Evolutionary conservation across 2,113 vertebrate genomes (phyloP).

Genomic region (Carassius gibelio): DNA sequence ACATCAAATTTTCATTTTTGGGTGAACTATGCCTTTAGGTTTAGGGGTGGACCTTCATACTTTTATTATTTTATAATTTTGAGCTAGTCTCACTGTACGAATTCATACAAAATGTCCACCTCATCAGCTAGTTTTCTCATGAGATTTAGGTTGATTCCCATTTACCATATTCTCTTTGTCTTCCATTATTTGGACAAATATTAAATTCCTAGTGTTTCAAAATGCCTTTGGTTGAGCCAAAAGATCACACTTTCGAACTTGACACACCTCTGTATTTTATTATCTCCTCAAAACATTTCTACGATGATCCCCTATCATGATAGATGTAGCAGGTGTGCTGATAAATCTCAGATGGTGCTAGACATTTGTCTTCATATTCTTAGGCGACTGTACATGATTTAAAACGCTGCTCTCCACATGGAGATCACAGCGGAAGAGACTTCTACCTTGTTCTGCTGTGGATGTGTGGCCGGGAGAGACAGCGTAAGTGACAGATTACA

Average conservation of each 20-base stretch:
- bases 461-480: not conserved
- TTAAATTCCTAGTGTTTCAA: no score
- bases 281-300: slow-evolving; percentile 20
- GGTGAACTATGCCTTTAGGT: no score
- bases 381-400: slow-evolving; percentile 21
- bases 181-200: not conserved
- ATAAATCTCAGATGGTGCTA: slow-evolving; percentile 17
- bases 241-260: not conserved
- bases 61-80: no score
- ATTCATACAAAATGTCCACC: no score
- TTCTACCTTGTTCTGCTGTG: not conserved
- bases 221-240: not conserved
- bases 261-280: not conserved
- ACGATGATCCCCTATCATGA: not conserved
- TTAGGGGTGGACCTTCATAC: no score
- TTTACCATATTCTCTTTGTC: not conserved
- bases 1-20: no score
- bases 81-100: no score
- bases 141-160: no score
- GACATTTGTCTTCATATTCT: slow-evolving; percentile 43
- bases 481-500: slow-evolving; percentile 9
- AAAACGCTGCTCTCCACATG: slow-evolving; percentile 5
- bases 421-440: not conserved
- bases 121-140: no score
- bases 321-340: slow-evolving; percentile 17